Evolutionary conservation across 2,797 vertebrate genomes (phyloP).

Genomic region (Smutsia gigantea): DNA sequence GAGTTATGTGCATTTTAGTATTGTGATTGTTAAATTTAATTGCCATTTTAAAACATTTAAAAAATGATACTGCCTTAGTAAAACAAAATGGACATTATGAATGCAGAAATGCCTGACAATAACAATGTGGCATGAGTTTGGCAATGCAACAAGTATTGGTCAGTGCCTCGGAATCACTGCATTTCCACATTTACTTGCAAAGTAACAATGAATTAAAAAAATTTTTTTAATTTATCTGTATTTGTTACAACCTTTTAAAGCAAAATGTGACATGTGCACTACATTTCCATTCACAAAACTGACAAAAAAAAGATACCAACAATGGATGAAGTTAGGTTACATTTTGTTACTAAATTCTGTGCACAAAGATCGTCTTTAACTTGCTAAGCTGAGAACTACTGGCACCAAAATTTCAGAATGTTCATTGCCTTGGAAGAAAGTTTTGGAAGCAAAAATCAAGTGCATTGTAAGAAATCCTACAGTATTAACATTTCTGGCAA

Average conservation of each 20-base stretch:
- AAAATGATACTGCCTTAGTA: neutral
- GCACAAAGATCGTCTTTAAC: neutral
- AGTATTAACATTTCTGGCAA: neutral
- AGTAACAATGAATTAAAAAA: neutral
- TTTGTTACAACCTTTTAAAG: no score
- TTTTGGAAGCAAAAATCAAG: neutral
- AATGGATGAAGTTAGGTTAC: neutral
- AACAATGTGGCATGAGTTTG: neutral
- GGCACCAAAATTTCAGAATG: neutral
- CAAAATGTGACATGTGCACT: no score
- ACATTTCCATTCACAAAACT: neutral
- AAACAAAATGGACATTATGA: neutral
- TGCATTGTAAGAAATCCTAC: neutral
- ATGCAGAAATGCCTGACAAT: neutral
- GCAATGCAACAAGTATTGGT: neutral
- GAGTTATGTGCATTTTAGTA: neutral
- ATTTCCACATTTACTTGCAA: neutral
- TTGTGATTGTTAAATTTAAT: neutral
- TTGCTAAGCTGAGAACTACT: slow-evolving; percentile 24
- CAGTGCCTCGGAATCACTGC: neutral
- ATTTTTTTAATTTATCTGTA: no score
- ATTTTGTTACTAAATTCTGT: neutral
- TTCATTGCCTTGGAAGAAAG: slow-evolving; percentile 8
- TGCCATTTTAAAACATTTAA: neutral
- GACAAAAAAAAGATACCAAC: neutral